Base-by-base conservation (phyloP, 2,797 vertebrate genomes). In the Orientallactaga sibirica region DNA sequence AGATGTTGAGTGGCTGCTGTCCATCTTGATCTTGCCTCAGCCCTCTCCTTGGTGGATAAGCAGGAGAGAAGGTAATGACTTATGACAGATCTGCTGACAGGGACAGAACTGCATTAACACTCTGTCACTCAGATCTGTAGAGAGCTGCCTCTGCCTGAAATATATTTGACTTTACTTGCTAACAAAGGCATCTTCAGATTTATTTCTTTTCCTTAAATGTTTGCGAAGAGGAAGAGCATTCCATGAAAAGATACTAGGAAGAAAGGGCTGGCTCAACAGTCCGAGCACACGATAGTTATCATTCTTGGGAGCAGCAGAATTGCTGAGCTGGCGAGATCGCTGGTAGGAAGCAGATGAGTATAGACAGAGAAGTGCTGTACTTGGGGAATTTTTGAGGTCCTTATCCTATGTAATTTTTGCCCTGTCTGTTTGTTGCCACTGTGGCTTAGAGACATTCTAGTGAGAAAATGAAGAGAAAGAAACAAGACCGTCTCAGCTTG, bases 31-130 rank as follows among this genome's bases (percentile, higher is more conserved):
- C 94, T 93, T 93, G 20, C 87, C 71, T 87, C 55, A 0, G 82
- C 58, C 48, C 90, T 73, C 27, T 93, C 43, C 58, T 80, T 61
- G 91, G 92, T 91, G 88, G 93, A 90, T 85, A 66, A 94, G 75
- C 71, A 3, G 9, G 66, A 74, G 64, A 91, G 86, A 88, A 88
- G 93, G 96, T 95, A 92, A 97, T 90, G 92, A 61, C 86, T 97
- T 94, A 86, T 73, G 98, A 97, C 97, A 93, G 70, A 78, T 96
- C 83, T 94, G 95, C 97, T 97, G 96, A 96, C 82, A 67, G 88
- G 62, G 84, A 74, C 93, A 15, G 74, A 96, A 37, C 81, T 83
- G 22, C 86, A 16, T 97, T 96, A 97, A 84, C 90, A 8, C 94
- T 67, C 96, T 96, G 96, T 97, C 93, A 90, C 90, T 97, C 94